Evolutionary conservation across 1,140 invertebrate genomes (phyloP).

Genomic region (Cheumatopsyche charites): DNA sequence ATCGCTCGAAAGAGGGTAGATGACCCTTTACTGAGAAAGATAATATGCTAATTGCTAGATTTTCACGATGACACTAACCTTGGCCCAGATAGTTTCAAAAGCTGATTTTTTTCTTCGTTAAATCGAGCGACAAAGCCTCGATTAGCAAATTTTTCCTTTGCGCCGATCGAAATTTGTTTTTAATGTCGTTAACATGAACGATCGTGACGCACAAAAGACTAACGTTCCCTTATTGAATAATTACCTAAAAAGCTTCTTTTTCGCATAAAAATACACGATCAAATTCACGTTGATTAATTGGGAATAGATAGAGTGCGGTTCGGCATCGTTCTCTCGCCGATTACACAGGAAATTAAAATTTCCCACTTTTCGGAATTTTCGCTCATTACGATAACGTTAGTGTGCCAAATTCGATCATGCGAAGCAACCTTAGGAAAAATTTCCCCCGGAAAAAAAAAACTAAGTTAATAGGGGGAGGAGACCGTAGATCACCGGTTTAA

Average conservation of each 20-base stretch:
- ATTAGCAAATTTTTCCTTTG: too few species aligned
- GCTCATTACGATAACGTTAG: not conserved
- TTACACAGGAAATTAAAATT: constrained; percentile 31
- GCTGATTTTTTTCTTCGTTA: too few species aligned
- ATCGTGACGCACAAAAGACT: not conserved
- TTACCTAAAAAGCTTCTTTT: constrained; percentile 10
- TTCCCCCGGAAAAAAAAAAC: too few species aligned
- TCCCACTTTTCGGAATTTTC: not conserved
- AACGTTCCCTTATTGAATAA: not conserved
- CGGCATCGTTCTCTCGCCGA: not conserved
- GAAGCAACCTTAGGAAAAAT: not conserved
- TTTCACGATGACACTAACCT: constrained; percentile 31
- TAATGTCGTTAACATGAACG: not conserved
- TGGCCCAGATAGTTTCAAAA: not conserved
- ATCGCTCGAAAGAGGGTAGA: constrained; percentile 23
- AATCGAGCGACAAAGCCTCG: too few species aligned
- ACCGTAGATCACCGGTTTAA: constrained; percentile 16
- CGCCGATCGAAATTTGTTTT: not conserved
- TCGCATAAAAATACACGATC: not conserved
- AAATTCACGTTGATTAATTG: constrained; percentile 8
- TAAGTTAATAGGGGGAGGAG: not conserved
- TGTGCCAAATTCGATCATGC: constrained; percentile 19
- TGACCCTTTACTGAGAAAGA: constrained; percentile 21
- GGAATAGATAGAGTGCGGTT: not conserved
- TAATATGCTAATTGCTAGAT: constrained; percentile 31